These are phyloP conservation scores for Choreutis nemorana DNA, from an alignment of 2,888 invertebrate species.

Conservation along the genomic window DNA sequence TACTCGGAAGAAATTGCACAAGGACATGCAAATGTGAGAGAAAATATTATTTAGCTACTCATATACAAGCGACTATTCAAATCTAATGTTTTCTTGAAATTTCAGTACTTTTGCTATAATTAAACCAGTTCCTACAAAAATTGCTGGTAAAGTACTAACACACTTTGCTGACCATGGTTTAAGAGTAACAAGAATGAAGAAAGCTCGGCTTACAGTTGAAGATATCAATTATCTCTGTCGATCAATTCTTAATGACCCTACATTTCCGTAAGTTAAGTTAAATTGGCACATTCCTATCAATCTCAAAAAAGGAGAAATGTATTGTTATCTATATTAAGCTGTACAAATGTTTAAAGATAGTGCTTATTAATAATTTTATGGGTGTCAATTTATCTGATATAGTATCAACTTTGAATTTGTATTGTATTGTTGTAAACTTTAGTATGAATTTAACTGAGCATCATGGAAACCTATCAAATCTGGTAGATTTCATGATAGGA, in stretches of 20 bases:
- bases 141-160: slow-evolving; percentile 78
- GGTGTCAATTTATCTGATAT: too few species aligned
- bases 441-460: too few species aligned
- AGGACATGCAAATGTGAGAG: slow-evolving; percentile 72
- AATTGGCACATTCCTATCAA: too few species aligned
- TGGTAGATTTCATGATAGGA: too few species aligned
- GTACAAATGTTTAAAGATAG: too few species aligned
- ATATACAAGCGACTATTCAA: not conserved
- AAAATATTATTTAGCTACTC: slow-evolving; percentile 1
- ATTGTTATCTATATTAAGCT: too few species aligned
- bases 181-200: slow-evolving; percentile 73
- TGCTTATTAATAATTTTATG: too few species aligned
- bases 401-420: too few species aligned
- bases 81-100: slow-evolving; percentile 10
- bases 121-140: slow-evolving; percentile 74
- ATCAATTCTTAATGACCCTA: slow-evolving; percentile 37
- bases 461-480: too few species aligned
- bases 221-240: slow-evolving; percentile 59
- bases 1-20: slow-evolving; percentile 70
- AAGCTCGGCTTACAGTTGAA: slow-evolving; percentile 71
- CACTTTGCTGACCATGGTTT: slow-evolving; percentile 69
- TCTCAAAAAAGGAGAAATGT: too few species aligned
- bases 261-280: slow-evolving; percentile 66
- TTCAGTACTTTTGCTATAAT: slow-evolving; percentile 79
- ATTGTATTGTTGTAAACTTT: too few species aligned